These are phyloP conservation scores for Drosophila falleni DNA, from an alignment of 2,888 invertebrate species.

Conservation along the genomic window DNA sequence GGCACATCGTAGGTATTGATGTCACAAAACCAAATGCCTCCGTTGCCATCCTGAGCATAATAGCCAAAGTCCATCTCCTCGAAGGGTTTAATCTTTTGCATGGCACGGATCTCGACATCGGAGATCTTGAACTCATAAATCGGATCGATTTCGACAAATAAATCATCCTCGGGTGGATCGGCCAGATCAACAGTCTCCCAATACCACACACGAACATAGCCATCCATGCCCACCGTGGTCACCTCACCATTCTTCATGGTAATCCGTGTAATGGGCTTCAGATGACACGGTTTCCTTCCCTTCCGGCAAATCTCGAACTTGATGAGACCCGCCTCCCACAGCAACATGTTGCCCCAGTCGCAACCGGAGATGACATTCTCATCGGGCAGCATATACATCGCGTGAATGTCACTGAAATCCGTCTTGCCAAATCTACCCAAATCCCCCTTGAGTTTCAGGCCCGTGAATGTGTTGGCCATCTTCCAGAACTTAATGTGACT, in stretches of 20 bases:
- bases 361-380: slow-evolving; percentile 95
- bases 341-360: slow-evolving; percentile 95
- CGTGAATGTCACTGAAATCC: slow-evolving; percentile 95
- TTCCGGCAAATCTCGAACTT: slow-evolving; percentile 92
- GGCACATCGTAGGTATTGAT: slow-evolving; percentile 87
- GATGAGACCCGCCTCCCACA: slow-evolving; percentile 96
- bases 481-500: slow-evolving; percentile 97
- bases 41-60: slow-evolving; percentile 95
- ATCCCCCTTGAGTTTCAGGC: slow-evolving; percentile 94
- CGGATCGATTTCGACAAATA: slow-evolving; percentile 93
- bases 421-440: slow-evolving; percentile 97
- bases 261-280: slow-evolving; percentile 88
- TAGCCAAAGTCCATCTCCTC: slow-evolving; percentile 86
- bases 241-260: slow-evolving; percentile 84
- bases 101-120: slow-evolving; percentile 81
- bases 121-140: slow-evolving; percentile 92
- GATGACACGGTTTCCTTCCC: slow-evolving; percentile 91
- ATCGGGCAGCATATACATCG: slow-evolving; percentile 94
- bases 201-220: slow-evolving; percentile 93
- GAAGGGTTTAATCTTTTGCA: slow-evolving; percentile 82
- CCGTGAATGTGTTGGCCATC: slow-evolving; percentile 96
- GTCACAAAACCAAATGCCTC: slow-evolving; percentile 92
- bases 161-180: slow-evolving; percentile 92
- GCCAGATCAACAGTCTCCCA: slow-evolving; percentile 96
- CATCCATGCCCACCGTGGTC: slow-evolving; percentile 88